Evolutionary conservation across 2,888 invertebrate species (phyloP), one percentile per base, ranked within the genome.

Genomic region (Scelioninae gen. 1): DNA sequence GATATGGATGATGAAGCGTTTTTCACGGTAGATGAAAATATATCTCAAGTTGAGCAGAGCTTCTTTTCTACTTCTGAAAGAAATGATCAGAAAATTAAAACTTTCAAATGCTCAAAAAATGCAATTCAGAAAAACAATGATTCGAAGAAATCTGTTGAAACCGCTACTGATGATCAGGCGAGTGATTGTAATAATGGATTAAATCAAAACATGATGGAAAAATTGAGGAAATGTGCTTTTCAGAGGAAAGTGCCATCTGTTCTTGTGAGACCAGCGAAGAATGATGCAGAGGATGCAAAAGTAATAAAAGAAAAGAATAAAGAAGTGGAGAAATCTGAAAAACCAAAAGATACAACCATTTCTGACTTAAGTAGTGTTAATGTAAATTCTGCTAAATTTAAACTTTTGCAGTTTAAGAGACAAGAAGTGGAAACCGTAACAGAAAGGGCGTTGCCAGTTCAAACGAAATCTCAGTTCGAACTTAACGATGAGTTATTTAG

Each of bases 391-490:
- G 51, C 55, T 0, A 68, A 68, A 43, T 53, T 62, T 6, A 68
- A 77, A 55, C 55, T 77, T 47, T 13, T 60, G n/a, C 68, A 77
- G 66, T 79, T 79, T 66, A 74, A 79, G 55, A 74, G 60, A 65
- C 78, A 72, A 40, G 31, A 10, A 7, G 63, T 66, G 0, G 53
- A 66, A 49, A 4, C n/a, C 6, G 5, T n/a, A 11, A 15, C 60
- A 45, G 72, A 51, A 66, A 58, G 8, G 4, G 11, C 38, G 4
- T 13, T 56, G 6, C 29, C 23, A 10, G 38, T 55, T 10, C 29
- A 53, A 38, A 38, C 45, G n/a, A 63, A 47, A 31, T 43, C 6
- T 10, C 45, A 55, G 13, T 65, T 32, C 15, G 16, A 29, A 38
- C 5, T 47, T 32, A 47, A 34, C 8, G 58, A 71, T 47, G 65